These are phyloP conservation scores for Morone saxatilis DNA, from an alignment of 2,113 vertebrate species.

Conservation along the genomic window DNA sequence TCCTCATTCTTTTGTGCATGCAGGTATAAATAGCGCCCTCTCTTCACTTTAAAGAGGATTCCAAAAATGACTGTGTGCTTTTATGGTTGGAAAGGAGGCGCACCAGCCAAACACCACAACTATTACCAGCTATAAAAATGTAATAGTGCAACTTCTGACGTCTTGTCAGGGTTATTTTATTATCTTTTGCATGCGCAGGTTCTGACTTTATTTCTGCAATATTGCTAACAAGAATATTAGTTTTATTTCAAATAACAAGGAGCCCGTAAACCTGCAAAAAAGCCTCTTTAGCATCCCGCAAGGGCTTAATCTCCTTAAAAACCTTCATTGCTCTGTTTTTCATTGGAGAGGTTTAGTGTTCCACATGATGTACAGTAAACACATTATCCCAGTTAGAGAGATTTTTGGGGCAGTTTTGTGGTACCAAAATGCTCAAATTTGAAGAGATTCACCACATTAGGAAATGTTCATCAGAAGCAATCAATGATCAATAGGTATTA, in stretches of 20 bases:
- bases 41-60: background rate
- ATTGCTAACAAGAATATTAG: constrained; percentile 1
- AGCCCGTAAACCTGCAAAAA: constrained; percentile 21
- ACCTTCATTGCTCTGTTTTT: constrained; percentile 8
- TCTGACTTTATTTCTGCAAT: constrained; percentile 5
- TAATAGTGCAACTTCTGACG: background rate
- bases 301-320: constrained; percentile 13
- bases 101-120: background rate
- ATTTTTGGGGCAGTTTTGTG: background rate
- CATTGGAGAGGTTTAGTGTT: background rate
- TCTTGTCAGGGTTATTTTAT: constrained; percentile 14
- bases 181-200: constrained; percentile 15
- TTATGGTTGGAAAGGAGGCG: background rate
- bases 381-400: background rate
- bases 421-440: background rate
- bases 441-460: background rate
- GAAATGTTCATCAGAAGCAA: background rate
- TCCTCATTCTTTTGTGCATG: background rate
- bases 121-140: background rate
- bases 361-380: background rate
- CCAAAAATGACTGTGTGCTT: background rate
- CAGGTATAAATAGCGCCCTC: background rate
- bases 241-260: constrained; percentile 22
- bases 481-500: background rate
- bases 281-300: background rate